Base-by-base conservation (phyloP, 2,113 vertebrate genomes). In the Menidia beryllina region DNA sequence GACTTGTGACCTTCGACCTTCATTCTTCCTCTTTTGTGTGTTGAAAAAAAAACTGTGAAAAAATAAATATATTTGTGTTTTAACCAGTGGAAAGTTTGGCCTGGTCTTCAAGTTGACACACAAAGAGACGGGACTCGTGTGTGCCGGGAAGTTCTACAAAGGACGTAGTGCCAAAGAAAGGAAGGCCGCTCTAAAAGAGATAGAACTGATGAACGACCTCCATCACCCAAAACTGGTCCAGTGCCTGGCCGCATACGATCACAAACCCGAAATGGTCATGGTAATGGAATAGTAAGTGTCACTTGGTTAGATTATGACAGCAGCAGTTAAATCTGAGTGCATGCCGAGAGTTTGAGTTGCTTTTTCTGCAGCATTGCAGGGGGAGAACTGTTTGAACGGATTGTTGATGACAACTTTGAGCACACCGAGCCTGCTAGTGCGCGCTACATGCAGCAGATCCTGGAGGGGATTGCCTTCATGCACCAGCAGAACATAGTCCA, bases 381-480 rank as follows among this genome's bases (percentile, higher is more conserved):
- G 1, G 97, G 97, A 0, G 97, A 98, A 49, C 92, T 99, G 66
- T 99, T 99, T 77, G 97, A 99, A 75, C 94, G 96, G 13, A 99
- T 99, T 62, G 96, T 95, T 10, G 97, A 98, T 52, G 96, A 98
- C 70, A 96, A 75, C 85, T 97, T 94, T 72, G 93, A 91, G 65
- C 92, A 99, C 75, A 98, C 96, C 0, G 98, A 99, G 52, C 56
- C 95, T 59, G 94, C 96, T 4, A 95, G 96, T 3, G 84, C 95
- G 63, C 86, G 91, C 20, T 98, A 97, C 88, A 95, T 96, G 86
- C 95, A 78, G 73, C 97, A 99, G 92, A 97, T 99, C 51, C 95
- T 97, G 60, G 94, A 97, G 86, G 97, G 96, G 3, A 89, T 98
- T 1, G 87, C 89, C 41, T 96, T 93, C 89, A 90, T 99, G 84